Evolutionary conservation across 2,113 vertebrate genomes (phyloP).

Genomic region (Thalassarche chlororhynchos): DNA sequence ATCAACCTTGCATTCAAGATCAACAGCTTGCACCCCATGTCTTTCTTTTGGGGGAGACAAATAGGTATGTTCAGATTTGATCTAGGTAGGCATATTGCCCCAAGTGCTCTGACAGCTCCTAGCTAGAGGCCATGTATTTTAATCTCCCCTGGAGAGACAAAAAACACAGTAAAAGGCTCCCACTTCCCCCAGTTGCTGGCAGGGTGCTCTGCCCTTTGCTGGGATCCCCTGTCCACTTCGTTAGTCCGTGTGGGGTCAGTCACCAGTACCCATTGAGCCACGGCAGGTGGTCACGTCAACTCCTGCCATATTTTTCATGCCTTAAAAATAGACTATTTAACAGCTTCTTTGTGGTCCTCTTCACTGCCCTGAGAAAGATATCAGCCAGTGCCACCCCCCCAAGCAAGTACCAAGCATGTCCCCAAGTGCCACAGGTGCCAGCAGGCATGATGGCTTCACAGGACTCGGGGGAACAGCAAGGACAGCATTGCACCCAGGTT

Average conservation of each 20-base stretch:
- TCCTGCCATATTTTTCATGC: background rate
- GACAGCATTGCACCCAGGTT: background rate
- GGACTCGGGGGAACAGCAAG: background rate
- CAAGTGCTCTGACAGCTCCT: background rate
- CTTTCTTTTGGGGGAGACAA: background rate
- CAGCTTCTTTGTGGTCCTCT: background rate
- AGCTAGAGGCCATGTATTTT: background rate
- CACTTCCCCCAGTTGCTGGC: background rate
- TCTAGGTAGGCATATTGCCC: background rate
- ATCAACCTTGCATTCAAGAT: background rate
- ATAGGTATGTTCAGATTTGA: background rate
- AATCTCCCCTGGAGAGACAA: background rate
- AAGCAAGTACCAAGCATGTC: background rate
- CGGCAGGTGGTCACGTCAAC: rapidly evolving
- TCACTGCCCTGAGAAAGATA: background rate
- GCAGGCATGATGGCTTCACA: background rate
- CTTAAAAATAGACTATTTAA: background rate
- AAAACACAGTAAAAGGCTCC: background rate
- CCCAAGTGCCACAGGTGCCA: background rate
- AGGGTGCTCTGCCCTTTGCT: background rate
- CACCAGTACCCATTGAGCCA: background rate
- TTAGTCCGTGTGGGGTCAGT: background rate
- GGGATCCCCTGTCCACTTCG: background rate
- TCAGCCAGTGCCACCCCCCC: background rate
- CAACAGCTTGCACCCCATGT: background rate